Evolutionary conservation across 1,140 invertebrate species (phyloP).

Genomic region (Penaeus japonicus): DNA sequence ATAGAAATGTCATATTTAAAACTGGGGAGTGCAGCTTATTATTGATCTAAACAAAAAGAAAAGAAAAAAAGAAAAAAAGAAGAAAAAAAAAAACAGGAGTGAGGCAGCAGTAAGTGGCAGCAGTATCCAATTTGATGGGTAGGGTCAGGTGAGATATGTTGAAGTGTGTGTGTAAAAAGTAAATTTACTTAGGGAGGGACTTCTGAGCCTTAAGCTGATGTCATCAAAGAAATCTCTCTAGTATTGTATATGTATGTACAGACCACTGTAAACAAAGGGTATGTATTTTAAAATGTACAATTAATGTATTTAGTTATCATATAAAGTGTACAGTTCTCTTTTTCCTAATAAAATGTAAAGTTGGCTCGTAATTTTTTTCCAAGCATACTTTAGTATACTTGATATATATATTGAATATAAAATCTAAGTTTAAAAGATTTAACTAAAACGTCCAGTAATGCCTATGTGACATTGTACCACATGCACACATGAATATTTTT

Average conservation of each 20-base stretch:
- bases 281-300: slow-evolving; percentile 57
- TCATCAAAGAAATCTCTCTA: slow-evolving; percentile 52
- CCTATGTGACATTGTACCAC: too few relatives aligned
- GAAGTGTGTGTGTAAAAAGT: neutral
- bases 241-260: slow-evolving; percentile 55
- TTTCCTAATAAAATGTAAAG: slow-evolving; percentile 53
- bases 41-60: too few relatives aligned
- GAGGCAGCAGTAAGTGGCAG: neutral
- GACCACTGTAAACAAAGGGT: slow-evolving; percentile 56
- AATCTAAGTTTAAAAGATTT: too few relatives aligned
- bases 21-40: too few relatives aligned
- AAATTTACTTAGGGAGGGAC: slow-evolving; percentile 6
- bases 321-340: slow-evolving; percentile 56
- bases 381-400: too few relatives aligned
- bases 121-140: neutral
- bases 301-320: slow-evolving; percentile 56
- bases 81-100: too few relatives aligned
- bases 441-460: too few relatives aligned
- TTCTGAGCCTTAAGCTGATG: slow-evolving; percentile 35
- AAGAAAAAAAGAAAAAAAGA: too few relatives aligned
- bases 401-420: too few relatives aligned
- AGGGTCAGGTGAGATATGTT: neutral
- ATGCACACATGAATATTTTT: too few relatives aligned
- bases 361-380: neutral
- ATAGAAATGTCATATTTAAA: too few relatives aligned